Percentiles rank a stretch among this genome's conserved stretches.
Conservation (phyloP, 2,797 vertebrate species). For the Clarias platycephalus region DNA sequence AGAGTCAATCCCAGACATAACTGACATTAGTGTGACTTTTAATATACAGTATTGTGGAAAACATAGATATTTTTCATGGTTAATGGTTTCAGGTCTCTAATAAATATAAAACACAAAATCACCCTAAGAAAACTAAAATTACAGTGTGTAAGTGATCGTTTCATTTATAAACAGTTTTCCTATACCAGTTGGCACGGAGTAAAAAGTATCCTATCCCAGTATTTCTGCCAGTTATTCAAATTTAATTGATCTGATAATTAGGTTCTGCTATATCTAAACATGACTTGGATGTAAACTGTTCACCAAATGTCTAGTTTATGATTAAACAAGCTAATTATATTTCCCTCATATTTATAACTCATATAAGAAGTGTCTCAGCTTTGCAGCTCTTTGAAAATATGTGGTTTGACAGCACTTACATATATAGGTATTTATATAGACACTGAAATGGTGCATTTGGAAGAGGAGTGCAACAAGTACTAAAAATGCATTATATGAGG, state of each 20-base stretch:
- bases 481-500: too few species aligned
- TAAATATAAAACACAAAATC: background rate
- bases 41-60: background rate
- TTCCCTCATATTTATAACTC: too few species aligned
- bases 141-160: background rate
- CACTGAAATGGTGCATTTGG: too few species aligned
- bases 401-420: too few species aligned
- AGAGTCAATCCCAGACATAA: background rate
- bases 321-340: too few species aligned
- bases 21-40: background rate
- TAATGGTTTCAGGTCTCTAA: background rate
- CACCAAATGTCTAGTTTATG: background rate
- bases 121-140: background rate
- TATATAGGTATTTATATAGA: too few species aligned
- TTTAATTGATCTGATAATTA: background rate
- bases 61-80: background rate
- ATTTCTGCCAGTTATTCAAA: background rate
- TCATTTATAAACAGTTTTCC: background rate
- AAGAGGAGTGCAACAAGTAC: too few species aligned
- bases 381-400: too few species aligned
- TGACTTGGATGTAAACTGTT: background rate
- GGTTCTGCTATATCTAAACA: background rate
- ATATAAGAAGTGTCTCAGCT: too few species aligned
- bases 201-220: background rate
- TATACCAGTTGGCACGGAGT: too few species aligned